Base-by-base conservation (phyloP, 2,888 invertebrate species). In the Nowickia ferox region DNA sequence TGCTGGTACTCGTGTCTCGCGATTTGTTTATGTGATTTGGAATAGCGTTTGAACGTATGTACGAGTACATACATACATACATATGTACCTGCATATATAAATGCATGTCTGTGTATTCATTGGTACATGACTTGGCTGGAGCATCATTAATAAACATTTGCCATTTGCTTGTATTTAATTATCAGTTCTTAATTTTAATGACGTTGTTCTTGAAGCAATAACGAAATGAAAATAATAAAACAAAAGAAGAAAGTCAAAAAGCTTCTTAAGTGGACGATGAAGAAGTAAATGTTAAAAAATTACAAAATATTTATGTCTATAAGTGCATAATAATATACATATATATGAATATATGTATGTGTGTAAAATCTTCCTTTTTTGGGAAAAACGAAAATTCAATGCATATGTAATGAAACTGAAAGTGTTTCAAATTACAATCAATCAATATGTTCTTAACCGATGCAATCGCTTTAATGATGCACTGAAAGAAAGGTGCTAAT, bases 381-480 rank as follows among this genome's bases (percentile, higher is more conserved):
- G 42, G 69, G 17, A 53, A 38, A 59, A 57, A 48, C 66, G 9
- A 74, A 84, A 86, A 79, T 59, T 76, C 61, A 83, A 83, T 83
- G 86, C 76, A 86, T 86, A 83, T 72, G 76, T 86, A 83, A 86
- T 86, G 86, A 86, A 86, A 86, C 63, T 80, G 86, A 86, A 86
- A 86, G 86, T 86, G 79, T 86, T 83, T 86, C 72, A 80, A 80
- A 86, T 75, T 76, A 83, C 66, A 71, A 66, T 84, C 71, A 83
- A 77, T 77, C 83, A 84, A 74, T 15, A 59, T 48, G 42, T 22
- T 74, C 15, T 55, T 66, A n/a, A 48, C 65, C 48, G 68, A 75
- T 68, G 66, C 66, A 81, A 72, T 48, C 72, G 51, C 10, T 65
- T 59, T 66, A 9, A 48, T 9, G 48, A 22, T 57, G 51, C 81